Percentiles rank a stretch among this genome's conserved stretches.
phyloP scores from a whole-genome alignment of 1,140 invertebrate genomes.

The Conus betulinus region DNA sequence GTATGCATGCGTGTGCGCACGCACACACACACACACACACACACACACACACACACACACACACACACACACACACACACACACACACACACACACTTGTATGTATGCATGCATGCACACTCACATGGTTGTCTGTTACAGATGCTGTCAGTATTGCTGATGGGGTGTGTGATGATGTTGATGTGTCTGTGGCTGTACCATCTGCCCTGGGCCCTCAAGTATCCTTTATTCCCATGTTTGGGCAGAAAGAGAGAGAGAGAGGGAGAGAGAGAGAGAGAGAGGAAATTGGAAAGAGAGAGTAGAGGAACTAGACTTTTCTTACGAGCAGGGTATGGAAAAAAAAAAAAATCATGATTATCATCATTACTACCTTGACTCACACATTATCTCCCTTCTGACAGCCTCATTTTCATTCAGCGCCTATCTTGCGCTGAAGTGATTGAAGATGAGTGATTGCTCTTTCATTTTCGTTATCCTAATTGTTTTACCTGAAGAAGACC shows the following conservation, averaged over 20 bases:
- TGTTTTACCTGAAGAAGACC: background rate
- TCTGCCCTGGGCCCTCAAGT: conserved; percentile 57
- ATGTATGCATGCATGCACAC: background rate
- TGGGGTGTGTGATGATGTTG: conserved; percentile 43
- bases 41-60: background rate
- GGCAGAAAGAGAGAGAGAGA: background rate
- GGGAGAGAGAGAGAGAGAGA: background rate
- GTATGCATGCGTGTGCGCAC: too few relatives aligned
- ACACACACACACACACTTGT: background rate
- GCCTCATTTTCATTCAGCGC: too few relatives aligned
- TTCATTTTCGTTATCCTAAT: background rate
- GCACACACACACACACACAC: background rate
- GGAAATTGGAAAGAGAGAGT: background rate
- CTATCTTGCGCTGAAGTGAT: background rate
- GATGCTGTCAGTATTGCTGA: conserved; percentile 43
- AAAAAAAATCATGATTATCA: too few relatives aligned
- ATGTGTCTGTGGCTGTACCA: conserved; percentile 47
- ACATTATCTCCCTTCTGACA: too few relatives aligned
- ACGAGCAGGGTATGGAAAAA: background rate
- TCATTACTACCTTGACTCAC: too few relatives aligned
- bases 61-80: background rate
- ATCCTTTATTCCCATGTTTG: conserved; percentile 27
- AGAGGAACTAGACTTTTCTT: background rate
- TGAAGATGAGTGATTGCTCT: background rate
- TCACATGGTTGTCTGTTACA: conserved; percentile 39